phyloP scores from a whole-genome alignment of 2,113 vertebrate species.

The Hippotragus niger region DNA sequence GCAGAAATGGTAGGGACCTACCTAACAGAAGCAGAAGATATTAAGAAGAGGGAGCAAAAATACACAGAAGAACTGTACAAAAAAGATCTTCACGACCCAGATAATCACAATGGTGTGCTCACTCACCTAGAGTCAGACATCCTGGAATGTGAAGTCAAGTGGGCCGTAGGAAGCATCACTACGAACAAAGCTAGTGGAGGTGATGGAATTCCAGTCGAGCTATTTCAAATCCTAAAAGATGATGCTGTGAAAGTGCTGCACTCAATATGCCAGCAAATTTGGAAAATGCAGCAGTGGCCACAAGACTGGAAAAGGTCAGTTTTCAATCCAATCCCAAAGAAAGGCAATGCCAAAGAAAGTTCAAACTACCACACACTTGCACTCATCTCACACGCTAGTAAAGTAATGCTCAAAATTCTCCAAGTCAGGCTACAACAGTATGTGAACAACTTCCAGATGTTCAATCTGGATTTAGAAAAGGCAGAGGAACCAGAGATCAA shows the following conservation, averaged over 20 bases:
- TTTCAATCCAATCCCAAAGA: too few relatives aligned
- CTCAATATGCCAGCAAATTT: not conserved
- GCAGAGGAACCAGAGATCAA: not conserved
- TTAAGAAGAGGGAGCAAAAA: not conserved
- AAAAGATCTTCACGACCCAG: not conserved
- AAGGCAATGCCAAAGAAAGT: not conserved
- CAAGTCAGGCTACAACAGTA: not conserved
- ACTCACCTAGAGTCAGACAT: not conserved
- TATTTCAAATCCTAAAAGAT: not conserved
- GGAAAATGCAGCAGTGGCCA: not conserved
- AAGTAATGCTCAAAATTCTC: not conserved
- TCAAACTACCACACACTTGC: not conserved
- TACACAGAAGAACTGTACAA: not conserved
- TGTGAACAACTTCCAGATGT: not conserved
- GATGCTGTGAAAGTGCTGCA: not conserved
- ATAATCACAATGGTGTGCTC: not conserved
- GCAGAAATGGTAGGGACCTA: not conserved
- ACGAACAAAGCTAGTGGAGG: not conserved
- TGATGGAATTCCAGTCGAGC: not conserved
- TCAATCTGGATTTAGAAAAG: not conserved
- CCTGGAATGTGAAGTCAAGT: not conserved
- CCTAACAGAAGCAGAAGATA: not conserved
- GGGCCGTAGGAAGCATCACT: not conserved
- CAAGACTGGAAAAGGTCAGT: not conserved
- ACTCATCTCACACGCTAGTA: not conserved